Percentiles rank a stretch among this genome's conserved stretches.
phyloP scores from a whole-genome alignment of 2,113 vertebrate species.

The Elachura formosa region DNA sequence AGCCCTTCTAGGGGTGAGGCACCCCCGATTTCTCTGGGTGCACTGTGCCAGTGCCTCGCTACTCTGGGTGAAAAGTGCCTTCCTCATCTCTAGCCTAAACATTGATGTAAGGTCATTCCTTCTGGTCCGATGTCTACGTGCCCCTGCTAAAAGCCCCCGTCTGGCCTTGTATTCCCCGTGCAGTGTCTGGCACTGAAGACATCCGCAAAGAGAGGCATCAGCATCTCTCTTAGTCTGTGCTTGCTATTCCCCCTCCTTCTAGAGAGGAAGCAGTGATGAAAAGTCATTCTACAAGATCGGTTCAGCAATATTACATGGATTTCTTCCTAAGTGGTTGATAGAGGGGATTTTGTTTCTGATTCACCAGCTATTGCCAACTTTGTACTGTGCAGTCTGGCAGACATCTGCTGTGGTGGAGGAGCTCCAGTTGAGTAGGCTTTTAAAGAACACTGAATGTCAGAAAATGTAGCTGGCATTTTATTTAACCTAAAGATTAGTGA shows the following conservation, averaged over 20 bases:
- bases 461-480: not conserved
- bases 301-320: accelerated
- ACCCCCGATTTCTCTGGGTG: no score
- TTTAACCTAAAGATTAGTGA: not conserved
- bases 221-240: accelerated
- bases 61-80: not conserved
- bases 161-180: not conserved
- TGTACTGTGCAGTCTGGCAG: not conserved
- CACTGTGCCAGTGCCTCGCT: no score
- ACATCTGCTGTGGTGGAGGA: not conserved
- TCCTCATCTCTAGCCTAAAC: no score
- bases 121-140: accelerated
- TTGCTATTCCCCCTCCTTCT: accelerated
- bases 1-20: not conserved
- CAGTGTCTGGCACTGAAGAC: no score
- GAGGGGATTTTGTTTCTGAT: not conserved
- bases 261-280: not conserved
- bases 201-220: no score
- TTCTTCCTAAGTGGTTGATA: not conserved
- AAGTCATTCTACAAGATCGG: accelerated
- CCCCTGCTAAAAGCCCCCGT: not conserved
- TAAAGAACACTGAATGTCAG: not conserved
- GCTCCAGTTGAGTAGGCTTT: accelerated
- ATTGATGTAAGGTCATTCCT: not conserved
- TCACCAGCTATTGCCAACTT: not conserved